Percentiles rank a stretch among this genome's conserved stretches.
Conservation (phyloP, 2,888 invertebrate species). For the Meiosimyza decipiens region DNA sequence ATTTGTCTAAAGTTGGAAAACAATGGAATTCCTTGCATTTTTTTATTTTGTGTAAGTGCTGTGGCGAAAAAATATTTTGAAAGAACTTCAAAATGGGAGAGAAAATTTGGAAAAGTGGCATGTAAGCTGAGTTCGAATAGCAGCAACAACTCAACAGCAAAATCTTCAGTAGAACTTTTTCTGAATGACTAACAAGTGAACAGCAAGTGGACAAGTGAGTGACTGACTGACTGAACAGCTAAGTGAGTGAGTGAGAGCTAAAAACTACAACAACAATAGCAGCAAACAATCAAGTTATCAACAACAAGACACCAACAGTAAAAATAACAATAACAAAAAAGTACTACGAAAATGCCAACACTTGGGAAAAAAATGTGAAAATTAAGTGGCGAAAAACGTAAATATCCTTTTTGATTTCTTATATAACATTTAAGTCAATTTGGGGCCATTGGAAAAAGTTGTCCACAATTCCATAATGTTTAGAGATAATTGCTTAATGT, state of each 20-base stretch:
- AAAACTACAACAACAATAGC: too few relatives aligned
- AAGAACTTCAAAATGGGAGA: neutral
- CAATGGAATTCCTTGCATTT: constrained; percentile 22
- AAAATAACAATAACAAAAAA: too few relatives aligned
- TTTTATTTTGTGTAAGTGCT: neutral
- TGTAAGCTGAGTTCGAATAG: neutral
- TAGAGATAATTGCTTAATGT: too few relatives aligned
- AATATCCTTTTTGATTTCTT: too few relatives aligned
- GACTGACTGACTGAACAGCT: neutral
- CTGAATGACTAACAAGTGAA: constrained; percentile 23
- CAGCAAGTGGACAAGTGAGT: constrained; percentile 18
- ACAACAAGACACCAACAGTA: neutral
- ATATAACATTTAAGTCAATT: too few relatives aligned
- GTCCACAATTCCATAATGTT: too few relatives aligned
- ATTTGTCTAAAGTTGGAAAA: neutral
- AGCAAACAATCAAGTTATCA: constrained; percentile 23
- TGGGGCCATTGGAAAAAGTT: too few relatives aligned
- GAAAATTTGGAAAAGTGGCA: neutral
- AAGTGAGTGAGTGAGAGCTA: too few relatives aligned
- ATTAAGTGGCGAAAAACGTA: too few relatives aligned
- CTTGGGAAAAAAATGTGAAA: too few relatives aligned
- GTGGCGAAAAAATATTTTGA: neutral
- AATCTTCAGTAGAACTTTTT: neutral
- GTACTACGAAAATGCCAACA: too few relatives aligned
- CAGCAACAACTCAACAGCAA: neutral